Conservation (phyloP, 2,797 vertebrate species). For the Sylvia borin region DNA sequence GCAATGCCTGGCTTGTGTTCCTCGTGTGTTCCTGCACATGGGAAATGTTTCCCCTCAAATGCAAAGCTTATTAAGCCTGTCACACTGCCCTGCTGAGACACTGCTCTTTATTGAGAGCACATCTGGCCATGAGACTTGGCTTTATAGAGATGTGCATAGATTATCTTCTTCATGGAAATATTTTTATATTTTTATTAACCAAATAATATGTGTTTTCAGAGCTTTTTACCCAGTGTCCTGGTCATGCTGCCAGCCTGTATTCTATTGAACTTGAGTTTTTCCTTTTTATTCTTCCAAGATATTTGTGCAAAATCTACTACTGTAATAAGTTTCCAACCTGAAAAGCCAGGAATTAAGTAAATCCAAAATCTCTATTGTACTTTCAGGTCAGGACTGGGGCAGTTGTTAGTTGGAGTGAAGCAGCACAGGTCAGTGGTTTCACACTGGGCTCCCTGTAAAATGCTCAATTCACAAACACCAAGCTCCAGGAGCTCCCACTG, state of each 20-base stretch:
- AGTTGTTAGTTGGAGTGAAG: neutral
- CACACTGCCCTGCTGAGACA: neutral
- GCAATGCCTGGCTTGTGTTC: neutral
- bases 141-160: neutral
- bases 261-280: neutral
- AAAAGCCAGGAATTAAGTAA: neutral
- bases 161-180: neutral
- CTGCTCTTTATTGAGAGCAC: neutral
- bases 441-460: neutral
- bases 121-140: neutral
- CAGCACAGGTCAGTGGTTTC: neutral
- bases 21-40: neutral
- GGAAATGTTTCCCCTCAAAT: neutral
- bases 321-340: neutral
- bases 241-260: neutral
- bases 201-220: fast-evolving
- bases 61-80: neutral
- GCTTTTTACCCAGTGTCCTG: neutral
- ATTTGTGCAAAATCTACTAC: neutral
- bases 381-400: neutral
- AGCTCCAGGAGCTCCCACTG: neutral
- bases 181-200: neutral
- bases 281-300: neutral
- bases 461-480: neutral
- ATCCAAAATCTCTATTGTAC: neutral